Percentiles rank a stretch among this genome's conserved stretches.
phyloP scores from a whole-genome alignment of 2,797 vertebrate species.

The Nyctalus aviator region DNA sequence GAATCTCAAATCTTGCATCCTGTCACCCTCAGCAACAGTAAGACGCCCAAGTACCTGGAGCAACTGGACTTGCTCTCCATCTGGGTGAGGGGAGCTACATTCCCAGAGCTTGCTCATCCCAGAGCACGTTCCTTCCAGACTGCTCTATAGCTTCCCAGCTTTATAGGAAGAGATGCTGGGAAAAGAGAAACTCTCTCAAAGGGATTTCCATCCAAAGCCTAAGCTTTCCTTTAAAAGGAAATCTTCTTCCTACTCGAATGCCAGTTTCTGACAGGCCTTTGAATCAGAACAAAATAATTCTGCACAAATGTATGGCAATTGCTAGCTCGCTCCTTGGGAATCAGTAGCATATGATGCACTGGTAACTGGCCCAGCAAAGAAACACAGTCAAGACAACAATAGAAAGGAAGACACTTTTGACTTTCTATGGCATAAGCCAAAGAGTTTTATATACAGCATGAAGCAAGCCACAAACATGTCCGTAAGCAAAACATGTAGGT shows the following conservation, averaged over 20 bases:
- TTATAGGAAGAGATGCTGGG: background rate
- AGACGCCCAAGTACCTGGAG: background rate
- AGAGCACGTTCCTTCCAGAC: background rate
- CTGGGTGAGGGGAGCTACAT: background rate
- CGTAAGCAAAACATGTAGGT: background rate
- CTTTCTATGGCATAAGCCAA: background rate
- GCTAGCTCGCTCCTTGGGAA: background rate
- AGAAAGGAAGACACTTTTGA: background rate
- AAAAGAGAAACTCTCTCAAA: background rate
- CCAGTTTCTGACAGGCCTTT: background rate
- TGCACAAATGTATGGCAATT: background rate
- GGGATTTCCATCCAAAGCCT: background rate
- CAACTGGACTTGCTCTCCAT: background rate
- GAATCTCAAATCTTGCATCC: background rate
- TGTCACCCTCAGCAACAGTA: background rate
- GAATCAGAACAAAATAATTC: slow-evolving; percentile 6
- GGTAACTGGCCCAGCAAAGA: background rate
- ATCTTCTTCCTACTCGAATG: background rate
- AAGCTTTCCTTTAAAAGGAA: background rate
- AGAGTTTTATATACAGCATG: background rate
- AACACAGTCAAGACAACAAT: background rate
- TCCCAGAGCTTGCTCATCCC: background rate
- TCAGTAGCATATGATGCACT: background rate
- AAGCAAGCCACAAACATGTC: background rate
- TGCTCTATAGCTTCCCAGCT: background rate